phyloP scores from a whole-genome alignment of 2,113 vertebrate genomes.

The Spilogale gracilis region DNA sequence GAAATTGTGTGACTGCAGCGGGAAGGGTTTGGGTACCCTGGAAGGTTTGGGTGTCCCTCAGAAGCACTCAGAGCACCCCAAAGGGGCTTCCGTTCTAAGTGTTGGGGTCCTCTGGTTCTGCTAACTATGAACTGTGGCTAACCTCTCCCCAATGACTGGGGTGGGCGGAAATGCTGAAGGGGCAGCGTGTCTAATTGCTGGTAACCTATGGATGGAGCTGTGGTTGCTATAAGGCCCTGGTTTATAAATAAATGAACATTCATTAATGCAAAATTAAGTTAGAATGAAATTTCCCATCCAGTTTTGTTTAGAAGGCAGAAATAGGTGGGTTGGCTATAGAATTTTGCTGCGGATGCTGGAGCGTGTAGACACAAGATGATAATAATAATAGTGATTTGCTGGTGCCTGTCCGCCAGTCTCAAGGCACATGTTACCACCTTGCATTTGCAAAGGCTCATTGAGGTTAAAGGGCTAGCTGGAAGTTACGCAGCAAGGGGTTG shows the following conservation, averaged over 20 bases:
- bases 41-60: neutral
- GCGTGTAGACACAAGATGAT: neutral
- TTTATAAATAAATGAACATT: slow-evolving; percentile 84
- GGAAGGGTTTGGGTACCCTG: neutral
- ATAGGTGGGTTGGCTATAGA: slow-evolving; percentile 51
- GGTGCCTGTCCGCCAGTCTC: neutral
- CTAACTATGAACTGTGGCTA: neutral
- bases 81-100: neutral
- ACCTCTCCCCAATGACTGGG: rapidly evolving
- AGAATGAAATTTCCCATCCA: slow-evolving; percentile 71
- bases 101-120: neutral
- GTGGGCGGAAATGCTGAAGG: rapidly evolving
- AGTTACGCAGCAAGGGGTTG: slow-evolving; percentile 1
- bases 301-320: slow-evolving; percentile 80
- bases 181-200: slow-evolving; percentile 57
- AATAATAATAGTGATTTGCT: slow-evolving; percentile 40
- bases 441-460: slow-evolving; percentile 16
- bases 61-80: neutral
- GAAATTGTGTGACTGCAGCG: neutral
- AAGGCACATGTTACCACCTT: neutral
- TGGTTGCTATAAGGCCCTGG: slow-evolving; percentile 67
- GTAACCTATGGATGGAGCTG: slow-evolving; percentile 77
- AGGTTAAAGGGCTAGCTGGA: slow-evolving; percentile 37
- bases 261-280: slow-evolving; percentile 78
- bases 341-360: slow-evolving; percentile 5